phyloP scores from a whole-genome alignment of 2,113 vertebrate genomes.

The Abramis brama region DNA sequence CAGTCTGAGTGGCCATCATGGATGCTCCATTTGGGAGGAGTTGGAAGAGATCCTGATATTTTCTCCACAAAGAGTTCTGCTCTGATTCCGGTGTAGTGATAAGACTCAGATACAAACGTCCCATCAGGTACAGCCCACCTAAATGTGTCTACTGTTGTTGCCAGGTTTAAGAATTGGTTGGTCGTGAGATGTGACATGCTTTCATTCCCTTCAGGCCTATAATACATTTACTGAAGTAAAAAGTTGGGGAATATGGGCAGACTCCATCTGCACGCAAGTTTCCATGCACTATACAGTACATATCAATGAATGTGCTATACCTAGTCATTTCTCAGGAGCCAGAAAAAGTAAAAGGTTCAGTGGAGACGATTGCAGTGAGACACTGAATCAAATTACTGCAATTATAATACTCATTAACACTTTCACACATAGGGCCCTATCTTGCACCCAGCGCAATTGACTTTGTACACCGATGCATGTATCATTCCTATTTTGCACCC shows the following conservation, averaged over 20 bases:
- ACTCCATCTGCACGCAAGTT: background rate
- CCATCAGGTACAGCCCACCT: background rate
- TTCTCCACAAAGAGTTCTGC: slow-evolving; percentile 23
- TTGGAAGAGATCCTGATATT: slow-evolving; percentile 34
- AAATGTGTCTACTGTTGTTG: slow-evolving; percentile 21
- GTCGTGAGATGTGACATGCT: background rate
- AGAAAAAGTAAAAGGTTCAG: background rate
- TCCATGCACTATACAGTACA: background rate
- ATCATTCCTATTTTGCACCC: no score
- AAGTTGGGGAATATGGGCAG: background rate
- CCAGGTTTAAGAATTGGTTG: slow-evolving; percentile 20
- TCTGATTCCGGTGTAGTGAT: background rate
- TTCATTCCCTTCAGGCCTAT: slow-evolving; percentile 3
- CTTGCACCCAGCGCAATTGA: no score
- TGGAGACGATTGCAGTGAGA: background rate
- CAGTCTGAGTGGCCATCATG: slow-evolving; percentile 41
- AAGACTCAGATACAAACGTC: background rate
- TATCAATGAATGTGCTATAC: background rate
- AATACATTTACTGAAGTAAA: background rate
- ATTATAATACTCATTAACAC: no score
- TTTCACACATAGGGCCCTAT: no score
- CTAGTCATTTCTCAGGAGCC: background rate
- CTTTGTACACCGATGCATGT: no score
- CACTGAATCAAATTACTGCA: background rate
- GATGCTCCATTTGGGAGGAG: slow-evolving; percentile 31